phyloP scores from a whole-genome alignment of 2,888 invertebrate genomes.

The Volucella inflata region DNA sequence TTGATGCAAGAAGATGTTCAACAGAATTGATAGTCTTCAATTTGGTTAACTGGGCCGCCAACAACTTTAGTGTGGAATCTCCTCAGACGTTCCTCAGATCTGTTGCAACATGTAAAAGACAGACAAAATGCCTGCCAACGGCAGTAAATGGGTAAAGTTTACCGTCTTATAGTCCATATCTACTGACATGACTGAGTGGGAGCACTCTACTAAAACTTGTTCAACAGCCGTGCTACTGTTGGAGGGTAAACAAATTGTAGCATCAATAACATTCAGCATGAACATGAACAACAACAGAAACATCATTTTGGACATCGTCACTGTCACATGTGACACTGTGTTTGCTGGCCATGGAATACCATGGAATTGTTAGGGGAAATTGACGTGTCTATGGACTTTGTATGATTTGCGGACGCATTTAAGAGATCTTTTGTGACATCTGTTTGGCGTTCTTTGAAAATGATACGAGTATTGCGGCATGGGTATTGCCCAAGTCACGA shows the following conservation, averaged over 20 bases:
- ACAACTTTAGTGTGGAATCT: slow-evolving; percentile 39
- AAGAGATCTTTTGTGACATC: slow-evolving; percentile 27
- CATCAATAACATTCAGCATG: background rate
- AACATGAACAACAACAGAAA: background rate
- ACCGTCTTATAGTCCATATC: slow-evolving; percentile 26
- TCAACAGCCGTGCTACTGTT: background rate
- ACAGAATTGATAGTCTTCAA: slow-evolving; percentile 64
- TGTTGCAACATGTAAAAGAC: slow-evolving; percentile 31
- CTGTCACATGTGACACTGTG: slow-evolving; percentile 1
- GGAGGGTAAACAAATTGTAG: slow-evolving; percentile 13
- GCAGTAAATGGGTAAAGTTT: slow-evolving; percentile 9
- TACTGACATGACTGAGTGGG: background rate
- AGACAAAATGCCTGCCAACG: slow-evolving; percentile 4
- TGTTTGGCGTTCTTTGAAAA: slow-evolving; percentile 6
- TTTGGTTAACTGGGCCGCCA: slow-evolving; percentile 65
- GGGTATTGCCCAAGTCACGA: slow-evolving; percentile 57
- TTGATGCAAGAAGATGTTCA: slow-evolving; percentile 44
- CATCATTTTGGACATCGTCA: background rate
- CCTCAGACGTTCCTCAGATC: slow-evolving; percentile 10
- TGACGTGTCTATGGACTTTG: slow-evolving; percentile 23
- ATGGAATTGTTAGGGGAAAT: slow-evolving; percentile 39
- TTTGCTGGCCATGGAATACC: slow-evolving; percentile 49
- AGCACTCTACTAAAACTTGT: background rate
- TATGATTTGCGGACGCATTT: slow-evolving; percentile 21
- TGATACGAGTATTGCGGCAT: background rate